These are phyloP conservation scores for Pristiophorus japonicus DNA, from an alignment of 2,113 vertebrate genomes.

Conservation along the genomic window DNA sequence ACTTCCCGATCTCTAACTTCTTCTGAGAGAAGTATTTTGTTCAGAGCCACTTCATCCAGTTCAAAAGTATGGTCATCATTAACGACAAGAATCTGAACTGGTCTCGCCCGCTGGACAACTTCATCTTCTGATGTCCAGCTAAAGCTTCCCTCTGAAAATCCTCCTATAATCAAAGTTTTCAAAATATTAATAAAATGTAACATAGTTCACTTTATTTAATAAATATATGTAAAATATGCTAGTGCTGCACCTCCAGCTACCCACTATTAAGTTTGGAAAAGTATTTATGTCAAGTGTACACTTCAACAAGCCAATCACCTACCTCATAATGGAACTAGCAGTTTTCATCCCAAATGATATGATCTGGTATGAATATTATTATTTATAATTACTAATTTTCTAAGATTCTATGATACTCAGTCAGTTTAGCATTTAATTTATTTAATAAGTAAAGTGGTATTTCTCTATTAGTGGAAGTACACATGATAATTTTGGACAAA, in stretches of 20 bases:
- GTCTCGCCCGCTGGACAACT: constrained; percentile 75
- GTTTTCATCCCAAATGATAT: background rate
- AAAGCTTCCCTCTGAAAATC: constrained; percentile 73
- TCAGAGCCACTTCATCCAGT: constrained; percentile 83
- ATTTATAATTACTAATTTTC: too few species aligned
- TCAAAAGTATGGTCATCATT: constrained; percentile 97
- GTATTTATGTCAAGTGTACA: background rate
- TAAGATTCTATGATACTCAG: too few species aligned
- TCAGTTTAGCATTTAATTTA: background rate
- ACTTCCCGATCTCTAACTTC: constrained; percentile 86
- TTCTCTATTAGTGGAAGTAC: background rate
- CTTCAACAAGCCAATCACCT: background rate
- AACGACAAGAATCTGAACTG: constrained; percentile 87
- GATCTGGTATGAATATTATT: background rate
- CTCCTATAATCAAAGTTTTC: constrained; percentile 48
- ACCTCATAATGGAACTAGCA: background rate
- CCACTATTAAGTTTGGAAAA: background rate
- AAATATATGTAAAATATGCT: background rate
- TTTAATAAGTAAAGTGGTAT: background rate
- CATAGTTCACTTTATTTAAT: background rate
- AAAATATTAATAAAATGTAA: background rate
- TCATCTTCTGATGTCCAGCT: constrained; percentile 97
- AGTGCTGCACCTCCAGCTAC: background rate
- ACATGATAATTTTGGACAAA: background rate
- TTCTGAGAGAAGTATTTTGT: constrained; percentile 82